These are phyloP conservation scores for Tamias sibiricus DNA, from an alignment of 2,113 vertebrate genomes.

Conservation along the genomic window DNA sequence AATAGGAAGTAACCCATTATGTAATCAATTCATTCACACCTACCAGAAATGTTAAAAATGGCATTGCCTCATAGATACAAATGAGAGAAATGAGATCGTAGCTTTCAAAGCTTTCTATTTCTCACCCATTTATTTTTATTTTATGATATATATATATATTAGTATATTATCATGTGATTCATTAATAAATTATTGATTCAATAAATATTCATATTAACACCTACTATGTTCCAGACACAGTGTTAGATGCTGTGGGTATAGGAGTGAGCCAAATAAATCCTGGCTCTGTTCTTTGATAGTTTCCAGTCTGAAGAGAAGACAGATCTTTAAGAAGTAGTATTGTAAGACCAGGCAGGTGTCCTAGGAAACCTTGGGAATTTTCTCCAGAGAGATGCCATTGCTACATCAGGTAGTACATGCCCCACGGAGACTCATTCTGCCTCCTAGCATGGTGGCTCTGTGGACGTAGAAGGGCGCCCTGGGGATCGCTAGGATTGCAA, in stretches of 20 bases:
- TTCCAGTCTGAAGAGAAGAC: not conserved
- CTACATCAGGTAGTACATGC: not conserved
- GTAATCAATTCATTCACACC: not conserved
- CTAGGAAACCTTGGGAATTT: not conserved
- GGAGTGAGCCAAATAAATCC: not conserved
- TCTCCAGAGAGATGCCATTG: not conserved
- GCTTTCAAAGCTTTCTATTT: conserved; percentile 1
- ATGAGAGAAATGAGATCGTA: not conserved
- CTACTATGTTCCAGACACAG: not conserved
- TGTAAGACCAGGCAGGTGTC: not conserved
- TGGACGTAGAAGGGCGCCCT: not conserved
- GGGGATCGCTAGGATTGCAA: not conserved
- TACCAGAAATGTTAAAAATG: not conserved
- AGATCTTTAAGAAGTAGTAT: not conserved
- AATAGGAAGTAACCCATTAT: not conserved
- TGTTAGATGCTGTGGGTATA: not conserved
- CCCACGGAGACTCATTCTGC: not conserved
- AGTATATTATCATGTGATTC: not conserved
- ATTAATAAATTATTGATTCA: not conserved
- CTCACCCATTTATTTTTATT: not conserved
- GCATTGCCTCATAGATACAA: not conserved
- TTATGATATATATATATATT: not conserved
- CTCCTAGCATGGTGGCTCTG: not conserved
- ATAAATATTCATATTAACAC: not conserved
- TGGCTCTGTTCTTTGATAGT: not conserved